phyloP scores from a whole-genome alignment of 2,797 vertebrate genomes.

The Pantherophis vulpinus region DNA sequence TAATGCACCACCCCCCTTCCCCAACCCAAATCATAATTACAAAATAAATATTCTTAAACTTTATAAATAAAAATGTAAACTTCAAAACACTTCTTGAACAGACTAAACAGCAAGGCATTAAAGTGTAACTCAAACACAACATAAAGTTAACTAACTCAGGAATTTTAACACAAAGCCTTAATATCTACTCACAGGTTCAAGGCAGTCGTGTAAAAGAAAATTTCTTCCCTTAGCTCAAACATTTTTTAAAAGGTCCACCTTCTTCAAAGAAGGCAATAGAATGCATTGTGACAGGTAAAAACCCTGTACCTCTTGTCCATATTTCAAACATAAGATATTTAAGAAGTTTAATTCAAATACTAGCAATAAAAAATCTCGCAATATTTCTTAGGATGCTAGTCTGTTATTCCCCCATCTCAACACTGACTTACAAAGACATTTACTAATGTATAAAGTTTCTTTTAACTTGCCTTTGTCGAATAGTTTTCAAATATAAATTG shows the following conservation, averaged over 20 bases:
- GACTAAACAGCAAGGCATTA: conserved; percentile 70
- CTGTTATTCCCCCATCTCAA: conserved; percentile 78
- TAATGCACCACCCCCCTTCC: conserved; percentile 87
- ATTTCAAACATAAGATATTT: conserved; percentile 86
- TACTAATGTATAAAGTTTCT: conserved; percentile 89
- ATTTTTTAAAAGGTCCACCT: conserved; percentile 86
- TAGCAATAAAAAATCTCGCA: conserved; percentile 83
- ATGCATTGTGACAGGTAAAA: conserved; percentile 83
- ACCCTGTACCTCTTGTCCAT: conserved; percentile 82
- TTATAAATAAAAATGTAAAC: conserved; percentile 79
- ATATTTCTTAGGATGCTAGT: conserved; percentile 85
- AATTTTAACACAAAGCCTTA: conserved; percentile 81
- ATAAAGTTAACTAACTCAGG: conserved; percentile 56
- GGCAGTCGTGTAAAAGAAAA: conserved; percentile 82
- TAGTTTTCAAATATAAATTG: conserved; percentile 85
- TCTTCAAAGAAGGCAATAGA: conserved; percentile 87
- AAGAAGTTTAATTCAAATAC: conserved; percentile 87
- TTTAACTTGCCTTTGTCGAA: conserved; percentile 80
- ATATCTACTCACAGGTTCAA: conserved; percentile 80
- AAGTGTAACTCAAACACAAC: conserved; percentile 75
- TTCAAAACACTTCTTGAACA: conserved; percentile 77
- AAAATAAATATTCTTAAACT: conserved; percentile 81
- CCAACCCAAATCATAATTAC: conserved; percentile 82
- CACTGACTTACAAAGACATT: conserved; percentile 92
- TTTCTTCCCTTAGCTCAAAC: conserved; percentile 80